Evolutionary conservation across 2,797 vertebrate genomes (phyloP), one percentile per base, ranked within the genome.

Genomic region (Megaceryle alcyon): DNA sequence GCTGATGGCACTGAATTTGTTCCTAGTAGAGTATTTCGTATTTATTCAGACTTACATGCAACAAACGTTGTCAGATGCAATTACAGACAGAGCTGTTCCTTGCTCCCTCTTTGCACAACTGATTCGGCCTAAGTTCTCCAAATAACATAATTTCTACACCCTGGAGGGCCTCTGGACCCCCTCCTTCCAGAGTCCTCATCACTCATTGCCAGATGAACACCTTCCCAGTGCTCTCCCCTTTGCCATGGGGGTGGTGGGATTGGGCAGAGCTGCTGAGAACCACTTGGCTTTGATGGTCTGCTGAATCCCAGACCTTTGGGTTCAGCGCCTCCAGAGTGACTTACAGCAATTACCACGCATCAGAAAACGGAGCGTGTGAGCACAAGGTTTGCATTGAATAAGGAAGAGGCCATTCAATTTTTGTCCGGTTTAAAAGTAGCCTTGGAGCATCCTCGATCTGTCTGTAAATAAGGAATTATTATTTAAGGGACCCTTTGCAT

Each of bases 401-500:
- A 49, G 72, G 57, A 61, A 82, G 78, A 88, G 29, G 16, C 54
- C 35, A 4, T 64, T 82, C 46, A 26, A 11, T 37, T 82, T 77
- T 82, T 63, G 73, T 70, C 84, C 0, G 0, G 33, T 70, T 90
- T 44, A 17, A 48, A 48, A 63, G 53, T 49, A 85, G 75, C 61
- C 1, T 78, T 85, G 96, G 98, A 98, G 97, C 98, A 97, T 96
- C 98, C 96, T 92, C 28, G 96, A 89, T 94, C 37, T 2, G 53
- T 89, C 95, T 70, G 78, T 98, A 95, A 98, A 98, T 98, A 98
- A 98, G 88, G 68, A 94, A 96, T 97, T 95, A 97, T 98, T 96
- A 97, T 98, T 98, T 93, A 96, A 97, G 98, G 97, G 94, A 97
- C 96, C 95, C 97, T 97, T 98, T 95, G 96, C 95, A 98, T 98